Evolutionary conservation across 2,113 vertebrate species (phyloP).

Genomic region (Pica pica): DNA sequence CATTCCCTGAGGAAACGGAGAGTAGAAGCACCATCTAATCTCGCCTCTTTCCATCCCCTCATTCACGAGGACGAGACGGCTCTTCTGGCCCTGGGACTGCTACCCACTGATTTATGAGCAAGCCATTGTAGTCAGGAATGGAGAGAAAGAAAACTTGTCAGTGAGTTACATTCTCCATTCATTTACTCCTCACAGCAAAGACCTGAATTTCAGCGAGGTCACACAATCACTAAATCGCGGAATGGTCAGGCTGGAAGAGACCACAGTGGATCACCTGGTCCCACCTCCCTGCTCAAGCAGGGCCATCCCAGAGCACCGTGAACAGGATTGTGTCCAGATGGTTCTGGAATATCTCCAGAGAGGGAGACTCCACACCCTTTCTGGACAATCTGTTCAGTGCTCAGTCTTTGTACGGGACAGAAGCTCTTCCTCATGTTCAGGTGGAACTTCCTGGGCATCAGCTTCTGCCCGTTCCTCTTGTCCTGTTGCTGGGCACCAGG

Average conservation of each 20-base stretch:
- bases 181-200: not conserved
- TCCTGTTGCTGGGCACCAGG: fast-evolving
- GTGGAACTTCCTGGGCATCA: not conserved
- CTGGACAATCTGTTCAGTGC: not conserved
- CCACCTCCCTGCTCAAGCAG: too few relatives aligned
- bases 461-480: not conserved
- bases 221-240: not conserved
- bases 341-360: not conserved
- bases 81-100: not conserved
- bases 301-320: fast-evolving
- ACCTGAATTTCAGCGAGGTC: not conserved
- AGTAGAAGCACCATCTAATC: fast-evolving
- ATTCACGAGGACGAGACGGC: fast-evolving
- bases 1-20: not conserved
- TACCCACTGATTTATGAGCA: too few relatives aligned
- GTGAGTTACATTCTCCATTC: not conserved
- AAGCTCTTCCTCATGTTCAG: not conserved
- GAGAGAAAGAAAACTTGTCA: not conserved
- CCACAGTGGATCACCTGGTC: not conserved
- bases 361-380: not conserved
- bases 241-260: not conserved
- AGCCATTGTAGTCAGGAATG: not conserved
- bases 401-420: fast-evolving
- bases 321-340: not conserved
- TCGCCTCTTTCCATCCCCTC: fast-evolving